phyloP scores from a whole-genome alignment of 2,113 vertebrate species.

The Perca schrenkii region DNA sequence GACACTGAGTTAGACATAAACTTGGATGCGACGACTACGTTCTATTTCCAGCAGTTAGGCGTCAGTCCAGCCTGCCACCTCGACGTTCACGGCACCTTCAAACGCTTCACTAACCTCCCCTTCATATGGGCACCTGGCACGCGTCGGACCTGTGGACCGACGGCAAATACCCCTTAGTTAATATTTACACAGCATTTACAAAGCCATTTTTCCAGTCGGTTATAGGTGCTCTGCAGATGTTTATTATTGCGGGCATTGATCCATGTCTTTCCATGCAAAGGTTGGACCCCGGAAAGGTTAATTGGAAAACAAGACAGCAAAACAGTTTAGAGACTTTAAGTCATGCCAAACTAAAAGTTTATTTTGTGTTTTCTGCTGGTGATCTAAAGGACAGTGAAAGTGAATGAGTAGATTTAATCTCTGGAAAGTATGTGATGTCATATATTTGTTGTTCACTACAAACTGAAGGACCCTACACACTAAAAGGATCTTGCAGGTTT shows the following conservation, averaged over 20 bases:
- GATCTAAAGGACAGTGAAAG: constrained; percentile 23
- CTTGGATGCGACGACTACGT: constrained; percentile 25
- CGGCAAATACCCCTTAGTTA: constrained; percentile 69
- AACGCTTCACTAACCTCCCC: constrained; percentile 58
- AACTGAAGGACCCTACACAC: neutral
- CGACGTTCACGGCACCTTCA: constrained; percentile 21
- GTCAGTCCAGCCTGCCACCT: constrained; percentile 24
- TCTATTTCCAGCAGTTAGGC: constrained; percentile 42
- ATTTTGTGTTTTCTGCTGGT: constrained; percentile 32
- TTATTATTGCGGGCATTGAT: constrained; percentile 77
- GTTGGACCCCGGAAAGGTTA: constrained; percentile 79
- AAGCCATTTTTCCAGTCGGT: constrained; percentile 70
- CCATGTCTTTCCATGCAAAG: constrained; percentile 75
- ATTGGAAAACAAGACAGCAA: constrained; percentile 76
- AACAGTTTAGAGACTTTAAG: constrained; percentile 43
- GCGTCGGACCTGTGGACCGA: constrained; percentile 61
- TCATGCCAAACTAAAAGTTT: constrained; percentile 59
- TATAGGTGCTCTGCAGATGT: constrained; percentile 69
- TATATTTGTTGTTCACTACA: neutral
- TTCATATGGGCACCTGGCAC: constrained; percentile 68
- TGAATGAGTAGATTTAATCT: neutral
- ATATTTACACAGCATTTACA: constrained; percentile 75
- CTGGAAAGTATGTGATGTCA: neutral
- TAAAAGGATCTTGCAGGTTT: neutral
- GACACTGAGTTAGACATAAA: neutral